phyloP scores from a whole-genome alignment of 2,888 invertebrate genomes.

The Micropterix aruncella region DNA sequence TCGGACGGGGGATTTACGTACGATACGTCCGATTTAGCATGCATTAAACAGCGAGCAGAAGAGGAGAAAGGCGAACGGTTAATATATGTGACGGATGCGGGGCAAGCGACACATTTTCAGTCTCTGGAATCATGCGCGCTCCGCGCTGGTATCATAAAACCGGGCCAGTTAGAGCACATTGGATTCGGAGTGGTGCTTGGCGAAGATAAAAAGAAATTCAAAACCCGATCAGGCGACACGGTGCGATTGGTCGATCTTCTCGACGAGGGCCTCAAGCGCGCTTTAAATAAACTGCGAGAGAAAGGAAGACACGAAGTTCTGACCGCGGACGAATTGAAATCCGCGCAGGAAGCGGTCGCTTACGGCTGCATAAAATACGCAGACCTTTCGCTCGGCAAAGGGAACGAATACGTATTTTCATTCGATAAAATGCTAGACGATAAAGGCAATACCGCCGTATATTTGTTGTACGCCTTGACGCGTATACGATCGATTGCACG shows the following conservation, averaged over 20 bases:
- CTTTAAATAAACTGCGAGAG: conserved; percentile 71
- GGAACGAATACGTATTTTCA: conserved; percentile 92
- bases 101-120: conserved; percentile 67
- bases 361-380: conserved; percentile 99
- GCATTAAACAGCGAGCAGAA: conserved; percentile 67
- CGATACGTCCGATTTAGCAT: conserved; percentile 95
- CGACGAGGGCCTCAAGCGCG: conserved; percentile 78
- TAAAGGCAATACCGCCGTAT: conserved; percentile 97
- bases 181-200: conserved; percentile 95
- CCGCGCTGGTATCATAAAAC: conserved; percentile 53
- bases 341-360: conserved; percentile 83
- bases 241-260: conserved; percentile 76
- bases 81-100: conserved; percentile 88
- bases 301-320: conserved; percentile 79
- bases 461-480: conserved; percentile 87
- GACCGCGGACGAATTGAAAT: conserved; percentile 61
- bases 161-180: conserved; percentile 72
- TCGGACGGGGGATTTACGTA: conserved; percentile 96
- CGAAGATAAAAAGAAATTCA: conserved; percentile 98
- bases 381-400: conserved; percentile 86
- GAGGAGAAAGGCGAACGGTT: conserved; percentile 84
- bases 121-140: conserved; percentile 67
- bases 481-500: conserved; percentile 85
- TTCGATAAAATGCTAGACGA: conserved; percentile 99
- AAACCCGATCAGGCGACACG: conserved; percentile 94